Conservation (phyloP, 2,113 vertebrate genomes). For the Ariopsis seemanni region DNA sequence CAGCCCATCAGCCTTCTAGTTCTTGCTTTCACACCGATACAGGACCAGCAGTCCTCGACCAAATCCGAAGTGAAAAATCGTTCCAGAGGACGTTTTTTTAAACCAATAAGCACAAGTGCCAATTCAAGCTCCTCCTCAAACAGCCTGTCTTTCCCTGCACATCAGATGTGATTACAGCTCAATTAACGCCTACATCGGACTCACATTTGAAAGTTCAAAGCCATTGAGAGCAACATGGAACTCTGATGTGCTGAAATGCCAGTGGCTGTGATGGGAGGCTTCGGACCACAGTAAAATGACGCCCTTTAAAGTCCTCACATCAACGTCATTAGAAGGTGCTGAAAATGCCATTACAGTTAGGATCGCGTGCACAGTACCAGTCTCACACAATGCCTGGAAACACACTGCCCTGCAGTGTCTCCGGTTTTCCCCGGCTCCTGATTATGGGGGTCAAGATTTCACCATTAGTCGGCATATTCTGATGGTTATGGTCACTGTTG, state of each 20-base stretch:
- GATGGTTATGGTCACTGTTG: neutral
- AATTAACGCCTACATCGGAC: slow-evolving; percentile 39
- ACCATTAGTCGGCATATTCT: neutral
- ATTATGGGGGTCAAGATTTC: neutral
- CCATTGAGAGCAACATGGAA: neutral
- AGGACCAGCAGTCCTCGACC: neutral
- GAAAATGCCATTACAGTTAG: slow-evolving; percentile 15
- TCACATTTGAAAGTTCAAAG: slow-evolving; percentile 35
- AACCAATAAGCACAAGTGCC: neutral
- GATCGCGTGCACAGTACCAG: neutral
- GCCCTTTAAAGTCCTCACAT: slow-evolving; percentile 22
- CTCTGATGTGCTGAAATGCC: slow-evolving; percentile 35
- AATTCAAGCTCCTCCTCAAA: neutral
- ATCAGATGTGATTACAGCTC: slow-evolving; percentile 44
- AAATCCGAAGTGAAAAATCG: neutral
- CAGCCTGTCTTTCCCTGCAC: neutral
- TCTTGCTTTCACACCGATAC: neutral
- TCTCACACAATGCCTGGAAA: neutral
- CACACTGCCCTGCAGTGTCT: neutral
- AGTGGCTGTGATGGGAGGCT: slow-evolving; percentile 11
- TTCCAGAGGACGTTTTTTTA: neutral
- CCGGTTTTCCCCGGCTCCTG: neutral
- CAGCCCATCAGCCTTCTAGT: neutral
- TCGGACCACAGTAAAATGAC: slow-evolving; percentile 22
- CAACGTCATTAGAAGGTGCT: neutral